Evolutionary conservation across 2,113 vertebrate genomes (phyloP).

Genomic region (Cervus canadensis): DNA sequence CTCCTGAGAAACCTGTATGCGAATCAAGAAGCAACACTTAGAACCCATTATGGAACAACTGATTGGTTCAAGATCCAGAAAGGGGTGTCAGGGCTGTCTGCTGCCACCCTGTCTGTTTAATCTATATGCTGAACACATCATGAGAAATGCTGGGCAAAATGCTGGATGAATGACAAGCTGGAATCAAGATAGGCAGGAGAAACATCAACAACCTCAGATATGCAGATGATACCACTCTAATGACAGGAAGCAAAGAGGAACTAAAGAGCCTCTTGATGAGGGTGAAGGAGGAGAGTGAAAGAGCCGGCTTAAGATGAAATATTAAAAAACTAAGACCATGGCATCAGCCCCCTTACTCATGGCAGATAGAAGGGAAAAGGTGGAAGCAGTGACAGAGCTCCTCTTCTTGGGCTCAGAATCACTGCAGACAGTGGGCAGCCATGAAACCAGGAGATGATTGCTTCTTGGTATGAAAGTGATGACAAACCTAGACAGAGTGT

Average conservation of each 20-base stretch:
- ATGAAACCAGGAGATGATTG: accelerated
- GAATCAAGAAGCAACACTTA: neutral
- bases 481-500: accelerated
- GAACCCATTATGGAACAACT: neutral
- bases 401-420: neutral
- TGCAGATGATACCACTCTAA: neutral
- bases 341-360: neutral
- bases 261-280: neutral
- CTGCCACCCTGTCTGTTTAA: neutral
- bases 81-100: neutral
- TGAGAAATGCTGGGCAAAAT: neutral
- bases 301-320: neutral
- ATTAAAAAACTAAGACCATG: neutral
- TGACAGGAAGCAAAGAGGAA: accelerated
- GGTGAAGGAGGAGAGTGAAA: neutral
- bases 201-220: neutral
- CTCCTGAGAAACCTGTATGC: neutral
- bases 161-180: neutral
- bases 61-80: neutral
- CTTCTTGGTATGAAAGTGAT: accelerated
- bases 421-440: accelerated
- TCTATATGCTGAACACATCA: neutral
- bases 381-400: neutral
- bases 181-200: accelerated
- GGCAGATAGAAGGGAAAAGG: neutral